Conservation (phyloP, 2,888 invertebrate species). For the Melanotus villosus region DNA sequence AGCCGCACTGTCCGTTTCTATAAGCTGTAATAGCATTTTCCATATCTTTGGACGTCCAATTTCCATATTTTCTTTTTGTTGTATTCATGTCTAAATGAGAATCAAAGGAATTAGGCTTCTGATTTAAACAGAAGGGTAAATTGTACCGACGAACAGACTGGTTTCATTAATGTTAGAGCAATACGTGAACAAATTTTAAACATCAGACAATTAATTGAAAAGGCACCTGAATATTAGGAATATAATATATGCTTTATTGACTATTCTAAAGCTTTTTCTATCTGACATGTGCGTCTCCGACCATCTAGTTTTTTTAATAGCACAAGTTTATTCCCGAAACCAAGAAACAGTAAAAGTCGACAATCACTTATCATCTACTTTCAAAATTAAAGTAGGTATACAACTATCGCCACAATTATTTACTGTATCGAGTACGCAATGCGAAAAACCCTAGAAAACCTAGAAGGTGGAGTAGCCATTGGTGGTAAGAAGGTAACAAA, state of each 20-base stretch:
- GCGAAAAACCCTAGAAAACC: background rate
- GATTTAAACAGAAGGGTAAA: no score
- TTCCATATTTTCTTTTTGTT: background rate
- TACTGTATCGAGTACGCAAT: background rate
- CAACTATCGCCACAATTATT: background rate
- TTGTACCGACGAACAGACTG: no score
- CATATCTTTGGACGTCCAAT: background rate
- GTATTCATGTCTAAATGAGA: background rate
- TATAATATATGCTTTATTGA: no score
- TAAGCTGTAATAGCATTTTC: background rate
- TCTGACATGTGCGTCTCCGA: background rate
- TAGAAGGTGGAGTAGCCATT: background rate
- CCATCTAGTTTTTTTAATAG: background rate
- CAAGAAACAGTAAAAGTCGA: background rate
- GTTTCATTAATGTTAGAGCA: no score
- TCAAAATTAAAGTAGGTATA: background rate
- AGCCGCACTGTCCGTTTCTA: background rate
- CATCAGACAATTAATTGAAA: no score
- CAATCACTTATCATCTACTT: background rate
- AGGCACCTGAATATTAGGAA: no score
- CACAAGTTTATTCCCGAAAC: background rate
- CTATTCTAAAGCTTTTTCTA: no score
- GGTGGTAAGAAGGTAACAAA: conserved; percentile 1
- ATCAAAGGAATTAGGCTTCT: no score
- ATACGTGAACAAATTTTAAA: no score